phyloP scores from a whole-genome alignment of 2,113 vertebrate species.

The Myxocyprinus asiaticus region DNA sequence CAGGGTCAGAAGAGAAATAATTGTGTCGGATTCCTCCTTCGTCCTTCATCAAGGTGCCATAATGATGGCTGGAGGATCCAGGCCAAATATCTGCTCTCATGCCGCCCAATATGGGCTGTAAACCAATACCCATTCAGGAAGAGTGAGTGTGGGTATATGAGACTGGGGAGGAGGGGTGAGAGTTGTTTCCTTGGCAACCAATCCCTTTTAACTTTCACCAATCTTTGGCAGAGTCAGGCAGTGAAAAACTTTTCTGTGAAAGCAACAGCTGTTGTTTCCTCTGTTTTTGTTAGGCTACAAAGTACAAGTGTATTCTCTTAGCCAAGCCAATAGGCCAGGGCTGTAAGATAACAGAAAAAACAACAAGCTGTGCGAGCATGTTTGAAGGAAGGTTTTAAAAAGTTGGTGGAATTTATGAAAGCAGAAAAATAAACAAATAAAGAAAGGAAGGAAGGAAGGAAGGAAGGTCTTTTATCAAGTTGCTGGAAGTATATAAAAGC shows the following conservation, averaged over 20 bases:
- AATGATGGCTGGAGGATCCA: constrained; percentile 76
- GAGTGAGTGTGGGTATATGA: constrained; percentile 51
- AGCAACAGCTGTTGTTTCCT: constrained; percentile 90
- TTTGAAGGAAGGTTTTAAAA: too few relatives aligned
- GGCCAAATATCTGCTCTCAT: constrained; percentile 62
- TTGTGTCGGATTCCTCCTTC: constrained; percentile 76
- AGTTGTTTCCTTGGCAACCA: constrained; percentile 76
- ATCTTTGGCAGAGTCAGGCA: constrained; percentile 67
- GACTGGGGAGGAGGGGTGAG: constrained; percentile 52
- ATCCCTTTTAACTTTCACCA: constrained; percentile 63
- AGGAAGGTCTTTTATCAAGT: too few relatives aligned
- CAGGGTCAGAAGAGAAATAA: constrained; percentile 65
- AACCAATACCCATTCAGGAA: constrained; percentile 76
- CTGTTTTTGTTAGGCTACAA: constrained; percentile 59
- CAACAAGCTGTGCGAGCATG: constrained; percentile 15
- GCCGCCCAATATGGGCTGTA: constrained; percentile 66
- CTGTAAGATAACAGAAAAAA: constrained; percentile 51
- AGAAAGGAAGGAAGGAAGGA: too few relatives aligned
- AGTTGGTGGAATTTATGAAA: too few relatives aligned
- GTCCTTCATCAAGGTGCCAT: constrained; percentile 78
- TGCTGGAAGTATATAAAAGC: too few relatives aligned
- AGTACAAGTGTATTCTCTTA: constrained; percentile 67
- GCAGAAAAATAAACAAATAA: too few relatives aligned
- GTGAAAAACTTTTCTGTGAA: constrained; percentile 87
- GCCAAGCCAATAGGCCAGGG: constrained; percentile 67